Evolutionary conservation across 2,797 vertebrate genomes (phyloP).

Genomic region (Protosalanx chinensis): DNA sequence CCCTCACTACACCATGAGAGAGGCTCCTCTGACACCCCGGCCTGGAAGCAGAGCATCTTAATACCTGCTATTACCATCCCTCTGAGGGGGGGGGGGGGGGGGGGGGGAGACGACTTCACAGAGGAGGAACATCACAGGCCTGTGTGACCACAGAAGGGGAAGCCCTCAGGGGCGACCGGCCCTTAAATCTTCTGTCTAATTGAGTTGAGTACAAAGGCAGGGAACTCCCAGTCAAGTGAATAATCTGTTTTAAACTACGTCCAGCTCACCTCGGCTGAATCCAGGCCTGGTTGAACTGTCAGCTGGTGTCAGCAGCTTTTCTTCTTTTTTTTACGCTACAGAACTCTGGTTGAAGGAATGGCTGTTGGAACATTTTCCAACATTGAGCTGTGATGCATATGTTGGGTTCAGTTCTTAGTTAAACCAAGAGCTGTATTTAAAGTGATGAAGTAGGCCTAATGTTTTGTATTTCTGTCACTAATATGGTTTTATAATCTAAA

Average conservation of each 20-base stretch:
- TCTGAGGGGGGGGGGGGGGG: slow-evolving; percentile 20
- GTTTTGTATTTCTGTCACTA: background rate
- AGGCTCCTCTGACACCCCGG: background rate
- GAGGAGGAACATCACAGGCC: slow-evolving; percentile 29
- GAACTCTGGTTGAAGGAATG: background rate
- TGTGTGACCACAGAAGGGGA: background rate
- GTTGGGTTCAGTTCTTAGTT: too few species aligned
- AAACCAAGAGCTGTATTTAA: too few species aligned
- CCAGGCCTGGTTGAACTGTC: slow-evolving; percentile 52
- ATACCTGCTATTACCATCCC: slow-evolving; percentile 35
- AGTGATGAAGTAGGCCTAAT: too few species aligned
- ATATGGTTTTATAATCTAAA: background rate
- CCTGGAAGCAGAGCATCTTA: slow-evolving; percentile 14
- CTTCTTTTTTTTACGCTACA: slow-evolving; percentile 46
- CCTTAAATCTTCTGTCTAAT: slow-evolving; percentile 57
- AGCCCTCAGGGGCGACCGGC: slow-evolving; percentile 16
- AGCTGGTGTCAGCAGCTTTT: slow-evolving; percentile 32
- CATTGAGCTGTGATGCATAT: too few species aligned
- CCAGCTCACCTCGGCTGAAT: background rate
- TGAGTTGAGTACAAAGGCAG: slow-evolving; percentile 55
- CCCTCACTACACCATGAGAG: background rate
- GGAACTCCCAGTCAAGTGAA: slow-evolving; percentile 53
- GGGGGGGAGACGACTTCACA: slow-evolving; percentile 14
- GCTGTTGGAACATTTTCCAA: background rate
- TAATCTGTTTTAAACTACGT: slow-evolving; percentile 27